Evolutionary conservation across 2,797 vertebrate species (phyloP), one percentile per base, ranked within the genome.

Genomic region (Enteromius radiatus): DNA sequence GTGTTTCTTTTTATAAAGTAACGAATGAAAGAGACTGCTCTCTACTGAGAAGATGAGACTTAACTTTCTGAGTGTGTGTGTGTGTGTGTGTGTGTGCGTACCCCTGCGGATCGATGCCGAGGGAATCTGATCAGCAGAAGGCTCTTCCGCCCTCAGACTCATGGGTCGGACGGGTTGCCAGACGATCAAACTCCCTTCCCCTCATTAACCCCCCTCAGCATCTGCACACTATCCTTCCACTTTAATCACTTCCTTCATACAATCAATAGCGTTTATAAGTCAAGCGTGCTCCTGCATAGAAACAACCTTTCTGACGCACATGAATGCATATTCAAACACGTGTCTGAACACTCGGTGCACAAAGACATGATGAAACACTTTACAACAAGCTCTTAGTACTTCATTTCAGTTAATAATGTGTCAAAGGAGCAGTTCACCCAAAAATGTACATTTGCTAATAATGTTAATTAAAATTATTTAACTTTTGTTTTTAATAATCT

Each of bases 161-260:
- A 78, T 36, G 28, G 61, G 43, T 65, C 7, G 21, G 47, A 68
- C 26, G n/a, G 49, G 77, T 69, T 69, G 33, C 77, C 76, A 79
- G 77, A 63, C 33, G 49, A 56, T 79, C 78, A 71, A 59, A 80
- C 49, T 59, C 43, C n/a, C 38, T 80, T 80, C 54, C 54, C 54
- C 54, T 80, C 78, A 63, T 80, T 80, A 71, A 71, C 68, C 65
- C 78, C 23, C 65, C 28, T 71, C 28, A 45, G 78, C 28, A 59
- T 80, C 78, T 73, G 26, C 23, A 52, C 63, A 14, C 78, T 89
- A 90, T 93, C 92, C 90, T 86, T 83, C 79, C 85, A 88, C 91
- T 90, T 92, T 91, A 87, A 91, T 92, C 89, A 86, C 59, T 84
- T 85, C 84, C 64, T 71, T 36, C 56, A 23, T 52, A 43, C 79